Evolutionary conservation across 2,888 invertebrate species (phyloP).

Genomic region (Pimpla rufipes): DNA sequence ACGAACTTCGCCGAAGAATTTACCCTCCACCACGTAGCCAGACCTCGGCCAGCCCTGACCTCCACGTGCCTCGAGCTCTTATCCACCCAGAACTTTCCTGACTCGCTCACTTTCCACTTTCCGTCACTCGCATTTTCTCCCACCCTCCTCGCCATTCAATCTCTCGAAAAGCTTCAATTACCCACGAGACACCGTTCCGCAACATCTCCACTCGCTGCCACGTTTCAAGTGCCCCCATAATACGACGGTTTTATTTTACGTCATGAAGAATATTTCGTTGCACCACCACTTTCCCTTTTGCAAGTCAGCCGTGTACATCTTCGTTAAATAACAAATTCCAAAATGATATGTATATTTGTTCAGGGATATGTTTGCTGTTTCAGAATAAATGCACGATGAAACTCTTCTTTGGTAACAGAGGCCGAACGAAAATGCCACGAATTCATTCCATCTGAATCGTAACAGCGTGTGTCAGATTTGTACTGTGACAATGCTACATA

Average conservation of each 20-base stretch:
- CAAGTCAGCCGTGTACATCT: not conserved
- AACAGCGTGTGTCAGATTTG: not conserved
- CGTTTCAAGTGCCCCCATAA: not conserved
- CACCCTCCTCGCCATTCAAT: conserved; percentile 28
- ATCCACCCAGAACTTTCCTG: conserved; percentile 33
- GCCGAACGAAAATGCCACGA: not conserved
- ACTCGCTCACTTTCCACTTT: conserved; percentile 15
- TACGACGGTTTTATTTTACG: not conserved
- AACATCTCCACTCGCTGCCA: not conserved
- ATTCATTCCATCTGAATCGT: not conserved
- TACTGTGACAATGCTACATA: not conserved
- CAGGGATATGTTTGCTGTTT: not conserved
- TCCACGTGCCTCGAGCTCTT: conserved; percentile 21
- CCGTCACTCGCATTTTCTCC: not conserved
- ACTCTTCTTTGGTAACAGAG: not conserved
- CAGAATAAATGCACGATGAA: not conserved
- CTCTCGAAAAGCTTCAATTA: conserved; percentile 40
- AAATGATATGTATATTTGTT: not conserved
- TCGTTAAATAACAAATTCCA: not conserved
- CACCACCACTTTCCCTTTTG: not conserved
- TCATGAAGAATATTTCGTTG: not conserved
- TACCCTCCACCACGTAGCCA: conserved; percentile 4
- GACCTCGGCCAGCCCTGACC: conserved; percentile 12
- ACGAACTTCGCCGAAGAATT: conserved; percentile 61
- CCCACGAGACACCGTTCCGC: conserved; percentile 12